These are phyloP conservation scores for Paralinhomoeus sp. DNA, from an alignment of 2,888 invertebrate genomes.

Conservation along the genomic window DNA sequence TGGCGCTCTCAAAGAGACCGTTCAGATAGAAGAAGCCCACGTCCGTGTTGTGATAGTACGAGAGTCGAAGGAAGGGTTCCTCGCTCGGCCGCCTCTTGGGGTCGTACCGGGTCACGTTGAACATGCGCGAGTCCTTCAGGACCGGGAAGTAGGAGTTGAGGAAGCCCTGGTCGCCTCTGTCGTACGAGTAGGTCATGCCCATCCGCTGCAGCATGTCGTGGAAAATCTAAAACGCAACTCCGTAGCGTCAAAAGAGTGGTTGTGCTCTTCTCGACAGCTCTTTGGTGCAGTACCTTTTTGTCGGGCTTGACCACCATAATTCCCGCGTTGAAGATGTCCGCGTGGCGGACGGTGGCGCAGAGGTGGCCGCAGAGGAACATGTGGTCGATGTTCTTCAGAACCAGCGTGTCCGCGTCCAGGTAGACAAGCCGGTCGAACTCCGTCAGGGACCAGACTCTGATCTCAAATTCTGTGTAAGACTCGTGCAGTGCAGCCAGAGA, in stretches of 20 bases:
- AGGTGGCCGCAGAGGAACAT: slow-evolving; percentile 15
- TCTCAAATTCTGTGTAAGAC: too few species aligned
- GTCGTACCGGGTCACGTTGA: too few species aligned
- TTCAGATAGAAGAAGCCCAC: slow-evolving; percentile 19
- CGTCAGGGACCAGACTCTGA: too few species aligned
- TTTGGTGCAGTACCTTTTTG: slow-evolving; percentile 7
- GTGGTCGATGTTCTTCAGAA: slow-evolving; percentile 4
- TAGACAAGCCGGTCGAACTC: too few species aligned
- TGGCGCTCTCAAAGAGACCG: slow-evolving; percentile 1
- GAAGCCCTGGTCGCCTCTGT: slow-evolving; percentile 20
- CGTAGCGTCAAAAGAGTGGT: too few species aligned
- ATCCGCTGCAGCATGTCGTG: slow-evolving; percentile 11
- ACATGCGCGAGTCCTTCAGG: slow-evolving; percentile 4
- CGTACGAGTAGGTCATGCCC: slow-evolving; percentile 10
- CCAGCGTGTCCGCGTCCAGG: too few species aligned
- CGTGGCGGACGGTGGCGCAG: slow-evolving; percentile 16
- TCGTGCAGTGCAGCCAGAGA: too few species aligned
- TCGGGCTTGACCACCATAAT: slow-evolving; percentile 17
- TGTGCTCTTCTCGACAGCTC: too few species aligned
- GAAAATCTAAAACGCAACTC: slow-evolving; percentile 9
- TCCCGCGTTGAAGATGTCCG: slow-evolving; percentile 19
- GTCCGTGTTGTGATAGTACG: slow-evolving; percentile 15
- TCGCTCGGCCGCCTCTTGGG: too few species aligned
- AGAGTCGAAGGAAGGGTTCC: slow-evolving; percentile 7
- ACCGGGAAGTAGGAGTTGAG: slow-evolving; percentile 14